These are phyloP conservation scores for Epinephelus awoara DNA, from an alignment of 2,797 vertebrate species.

Conservation along the genomic window DNA sequence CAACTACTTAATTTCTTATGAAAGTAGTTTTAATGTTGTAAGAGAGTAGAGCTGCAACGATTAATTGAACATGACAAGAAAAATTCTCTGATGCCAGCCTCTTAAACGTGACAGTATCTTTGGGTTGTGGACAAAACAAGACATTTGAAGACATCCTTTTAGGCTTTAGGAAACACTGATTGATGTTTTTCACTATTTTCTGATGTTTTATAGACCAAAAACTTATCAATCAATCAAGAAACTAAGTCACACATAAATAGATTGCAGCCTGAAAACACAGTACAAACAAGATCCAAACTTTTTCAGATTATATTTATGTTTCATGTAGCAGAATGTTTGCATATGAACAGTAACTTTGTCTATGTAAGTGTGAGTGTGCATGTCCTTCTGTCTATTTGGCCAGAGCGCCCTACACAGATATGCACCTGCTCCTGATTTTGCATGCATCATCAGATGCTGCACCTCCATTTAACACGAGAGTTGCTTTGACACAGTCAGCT, in stretches of 20 bases:
- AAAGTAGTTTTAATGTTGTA: not conserved
- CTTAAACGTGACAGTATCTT: too few relatives aligned
- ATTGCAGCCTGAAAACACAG: too few relatives aligned
- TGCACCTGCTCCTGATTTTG: constrained; percentile 44
- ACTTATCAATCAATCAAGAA: too few relatives aligned
- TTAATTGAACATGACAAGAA: too few relatives aligned
- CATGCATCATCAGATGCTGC: constrained; percentile 35
- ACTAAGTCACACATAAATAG: too few relatives aligned
- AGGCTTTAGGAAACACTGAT: too few relatives aligned
- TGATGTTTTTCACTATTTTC: too few relatives aligned
- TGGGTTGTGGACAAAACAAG: too few relatives aligned
- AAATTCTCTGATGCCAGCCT: too few relatives aligned
- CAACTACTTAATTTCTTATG: not conserved
- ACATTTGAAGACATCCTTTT: too few relatives aligned
- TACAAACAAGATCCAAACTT: not conserved
- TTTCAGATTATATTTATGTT: not conserved
- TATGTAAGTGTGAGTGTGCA: not conserved
- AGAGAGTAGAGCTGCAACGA: not conserved
- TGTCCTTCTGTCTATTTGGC: constrained; percentile 19
- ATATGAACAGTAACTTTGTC: not conserved
- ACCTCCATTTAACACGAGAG: constrained; percentile 23
- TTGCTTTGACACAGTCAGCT: constrained; percentile 31
- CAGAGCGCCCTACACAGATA: constrained; percentile 7
- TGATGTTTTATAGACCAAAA: too few relatives aligned
- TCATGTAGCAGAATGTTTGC: not conserved